Base-by-base conservation (phyloP, 2,888 invertebrate species). In the Lithosia quadra region DNA sequence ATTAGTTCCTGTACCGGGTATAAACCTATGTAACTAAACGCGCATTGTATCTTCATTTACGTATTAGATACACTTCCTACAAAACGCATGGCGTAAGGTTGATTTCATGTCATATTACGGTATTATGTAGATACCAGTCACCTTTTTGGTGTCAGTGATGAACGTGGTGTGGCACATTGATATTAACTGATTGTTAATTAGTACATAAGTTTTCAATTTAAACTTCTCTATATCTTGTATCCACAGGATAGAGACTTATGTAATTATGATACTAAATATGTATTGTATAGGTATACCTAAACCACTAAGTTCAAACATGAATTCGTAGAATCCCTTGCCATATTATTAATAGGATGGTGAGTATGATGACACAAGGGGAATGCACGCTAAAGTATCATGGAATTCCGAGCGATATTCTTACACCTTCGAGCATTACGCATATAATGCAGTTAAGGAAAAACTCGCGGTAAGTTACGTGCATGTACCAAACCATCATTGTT, bases 331-430 rank as follows among this genome's bases (percentile, higher is more conserved):
- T 58, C 21, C 55, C 62, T 62, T 60, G 43, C 34, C 10, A 68
- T 70, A 43, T 55, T 67, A 76, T 71, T 68, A 73, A 72, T 69
- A 76, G 57, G 28, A 28, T 28, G 5, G 36, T n/a, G n/a, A n/a
- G n/a, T n/a, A 69, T 61, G 34, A 73, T 67, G 67, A 72, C 64
- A 72, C 56, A 63, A 24, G 73, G 73, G 73, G 66, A 75, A 79
- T 72, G 62, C 62, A 71, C 75, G 66, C 55, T 65, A 36, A 57
- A 74, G 55, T 71, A 28, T 59, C 68, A 70, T 79, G 74, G 73
- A 71, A 79, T 72, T 77, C 65, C 68, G 60, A 53, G 65, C 34
- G 59, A 68, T 59, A 58, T 72, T 75, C 77, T 69, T 77, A 63
- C 67, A 77, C 65, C 57, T 60, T 18, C 3, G 7, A 58, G 13